Conservation (phyloP, 2,888 invertebrate genomes). For the Microdon myrmicae region DNA sequence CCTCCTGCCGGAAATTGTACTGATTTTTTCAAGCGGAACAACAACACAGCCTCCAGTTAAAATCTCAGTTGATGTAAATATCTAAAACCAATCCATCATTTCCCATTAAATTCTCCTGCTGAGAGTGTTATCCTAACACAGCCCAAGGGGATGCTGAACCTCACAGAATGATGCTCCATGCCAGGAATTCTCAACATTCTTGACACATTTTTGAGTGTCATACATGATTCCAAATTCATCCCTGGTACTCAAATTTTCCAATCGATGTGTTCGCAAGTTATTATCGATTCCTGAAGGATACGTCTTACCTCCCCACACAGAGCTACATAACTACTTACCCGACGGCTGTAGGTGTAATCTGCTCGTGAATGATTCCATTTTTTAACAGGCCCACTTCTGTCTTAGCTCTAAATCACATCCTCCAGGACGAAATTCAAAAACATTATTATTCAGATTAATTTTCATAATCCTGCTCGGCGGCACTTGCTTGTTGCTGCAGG, state of each 20-base stretch:
- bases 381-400: slow-evolving; percentile 40
- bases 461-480: slow-evolving; percentile 48
- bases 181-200: slow-evolving; percentile 37
- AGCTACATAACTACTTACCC: not conserved
- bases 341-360: slow-evolving; percentile 18
- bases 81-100: slow-evolving; percentile 20
- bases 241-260: slow-evolving; percentile 38
- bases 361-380: slow-evolving; percentile 26
- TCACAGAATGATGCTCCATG: not conserved
- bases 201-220: slow-evolving; percentile 41
- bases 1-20: no score
- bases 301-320: slow-evolving; percentile 5
- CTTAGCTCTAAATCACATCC: slow-evolving; percentile 12
- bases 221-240: slow-evolving; percentile 27
- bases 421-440: slow-evolving; percentile 31
- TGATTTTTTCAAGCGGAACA: slow-evolving; percentile 36
- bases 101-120: slow-evolving; percentile 27
- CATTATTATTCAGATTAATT: slow-evolving; percentile 65
- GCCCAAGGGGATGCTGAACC: slow-evolving; percentile 32
- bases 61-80: slow-evolving; percentile 10
- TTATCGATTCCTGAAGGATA: slow-evolving; percentile 36
- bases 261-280: slow-evolving; percentile 33
- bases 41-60: slow-evolving; percentile 28
- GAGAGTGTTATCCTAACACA: slow-evolving; percentile 36
- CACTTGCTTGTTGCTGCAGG: slow-evolving; percentile 46